Conservation (phyloP, 2,888 invertebrate genomes). For the Tubulanus polymorphus region DNA sequence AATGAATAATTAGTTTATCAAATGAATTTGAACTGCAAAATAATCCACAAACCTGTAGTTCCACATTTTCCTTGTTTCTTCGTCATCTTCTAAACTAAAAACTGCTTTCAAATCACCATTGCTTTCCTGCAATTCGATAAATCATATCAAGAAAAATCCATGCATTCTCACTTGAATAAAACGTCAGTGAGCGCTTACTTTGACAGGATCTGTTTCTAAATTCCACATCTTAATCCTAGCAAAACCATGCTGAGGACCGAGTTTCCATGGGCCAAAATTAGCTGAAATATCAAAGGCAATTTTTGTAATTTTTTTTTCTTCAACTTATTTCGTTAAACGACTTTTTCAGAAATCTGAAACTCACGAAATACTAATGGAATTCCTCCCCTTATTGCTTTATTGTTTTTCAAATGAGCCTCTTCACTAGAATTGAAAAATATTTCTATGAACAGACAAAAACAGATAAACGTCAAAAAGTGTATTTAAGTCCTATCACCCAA, state of each 20-base stretch:
- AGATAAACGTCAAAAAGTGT: no score
- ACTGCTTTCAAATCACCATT: constrained; percentile 73
- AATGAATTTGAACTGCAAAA: no score
- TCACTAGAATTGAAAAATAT: constrained; percentile 57
- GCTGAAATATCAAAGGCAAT: constrained; percentile 61
- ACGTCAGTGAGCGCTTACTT: constrained; percentile 48
- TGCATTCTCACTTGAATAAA: not conserved
- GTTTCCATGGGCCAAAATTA: constrained; percentile 92
- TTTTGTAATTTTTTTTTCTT: not conserved
- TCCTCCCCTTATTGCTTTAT: constrained; percentile 92
- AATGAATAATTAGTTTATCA: not conserved
- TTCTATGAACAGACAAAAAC: not conserved
- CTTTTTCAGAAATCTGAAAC: constrained; percentile 57
- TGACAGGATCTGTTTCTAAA: constrained; percentile 81
- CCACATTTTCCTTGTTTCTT: constrained; percentile 91
- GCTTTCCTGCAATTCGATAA: constrained; percentile 16
- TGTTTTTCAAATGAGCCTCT: constrained; percentile 92
- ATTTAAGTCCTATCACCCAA: no score
- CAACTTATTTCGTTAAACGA: not conserved
- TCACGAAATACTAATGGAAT: constrained; percentile 97
- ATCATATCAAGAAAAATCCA: no score
- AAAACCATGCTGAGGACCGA: constrained; percentile 95
- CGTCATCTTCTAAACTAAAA: constrained; percentile 87
- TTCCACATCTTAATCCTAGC: constrained; percentile 89
- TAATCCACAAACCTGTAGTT: constrained; percentile 64